Percentiles rank a stretch among this genome's conserved stretches.
phyloP scores from a whole-genome alignment of 2,888 invertebrate genomes.

The Polydrusus cervinus region DNA sequence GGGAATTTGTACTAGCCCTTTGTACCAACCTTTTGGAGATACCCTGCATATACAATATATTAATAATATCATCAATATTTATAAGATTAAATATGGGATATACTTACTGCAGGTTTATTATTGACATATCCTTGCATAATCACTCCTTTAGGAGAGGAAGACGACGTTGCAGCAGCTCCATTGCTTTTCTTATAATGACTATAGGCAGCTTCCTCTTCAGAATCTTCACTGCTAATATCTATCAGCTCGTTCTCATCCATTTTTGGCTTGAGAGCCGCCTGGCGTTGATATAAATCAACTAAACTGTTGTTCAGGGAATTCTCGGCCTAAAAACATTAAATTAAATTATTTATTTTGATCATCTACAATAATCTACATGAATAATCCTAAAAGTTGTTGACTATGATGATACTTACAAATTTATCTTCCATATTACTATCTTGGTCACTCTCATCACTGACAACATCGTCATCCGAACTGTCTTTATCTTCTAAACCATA shows the following conservation, averaged over 20 bases:
- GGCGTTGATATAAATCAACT: slow-evolving; percentile 72
- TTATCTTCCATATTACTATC: slow-evolving; percentile 43
- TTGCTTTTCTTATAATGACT: slow-evolving; percentile 48
- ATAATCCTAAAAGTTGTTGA: no score
- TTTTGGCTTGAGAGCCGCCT: slow-evolving; percentile 61
- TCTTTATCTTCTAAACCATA: slow-evolving; percentile 76
- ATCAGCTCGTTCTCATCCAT: slow-evolving; percentile 82
- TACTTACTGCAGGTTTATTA: slow-evolving; percentile 32
- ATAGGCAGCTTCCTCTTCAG: slow-evolving; percentile 71
- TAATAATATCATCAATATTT: no score
- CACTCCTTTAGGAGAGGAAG: slow-evolving; percentile 18
- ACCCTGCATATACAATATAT: no score
- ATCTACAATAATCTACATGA: no score
- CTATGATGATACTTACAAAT: slow-evolving; percentile 32
- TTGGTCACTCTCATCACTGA: slow-evolving; percentile 57
- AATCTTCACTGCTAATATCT: slow-evolving; percentile 86
- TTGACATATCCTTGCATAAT: slow-evolving; percentile 36
- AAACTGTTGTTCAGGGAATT: slow-evolving; percentile 69
- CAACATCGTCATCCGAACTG: slow-evolving; percentile 73
- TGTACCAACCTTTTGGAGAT: no score
- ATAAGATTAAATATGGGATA: no score
- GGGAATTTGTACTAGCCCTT: no score
- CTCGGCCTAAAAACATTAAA: slow-evolving; percentile 36
- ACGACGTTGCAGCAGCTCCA: slow-evolving; percentile 21
- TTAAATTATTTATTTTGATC: no score